Base-by-base conservation (phyloP, 1,140 invertebrate genomes). In the Campodea augens region DNA sequence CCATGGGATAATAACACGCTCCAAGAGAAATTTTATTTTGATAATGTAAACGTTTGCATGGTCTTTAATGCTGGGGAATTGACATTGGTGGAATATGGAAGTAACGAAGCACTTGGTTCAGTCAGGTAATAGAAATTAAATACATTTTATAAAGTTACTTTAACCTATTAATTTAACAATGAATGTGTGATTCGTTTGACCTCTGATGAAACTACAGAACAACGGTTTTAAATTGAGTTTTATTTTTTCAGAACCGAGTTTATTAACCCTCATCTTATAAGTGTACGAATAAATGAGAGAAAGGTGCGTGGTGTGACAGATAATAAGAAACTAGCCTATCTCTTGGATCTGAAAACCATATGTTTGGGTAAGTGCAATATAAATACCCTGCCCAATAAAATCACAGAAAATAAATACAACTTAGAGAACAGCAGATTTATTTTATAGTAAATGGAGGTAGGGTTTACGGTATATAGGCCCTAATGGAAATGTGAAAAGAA, bases 1-100 rank as follows among this genome's bases (percentile, higher is more conserved):
- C 69, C 76, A 0, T 90, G 85, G 85, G 69, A 73, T n/a, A 68
- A 68, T 32, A 70, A 75, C 1, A 78, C 77, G 3, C 68, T 74
- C n/a, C 81, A 85, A 47, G 91, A 97, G 56, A 85, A 89, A 52
- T 93, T 95, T 58, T 95, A 91, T 62, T 95, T 98, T 57, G 91
- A 97, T 48, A 92, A 93, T 60, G 83, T 87, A 39, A 86, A 77
- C 49, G 89, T 93, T 3, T 90, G 86, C 55, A 61, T 91, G 41
- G 72, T 91, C 41, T 88, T 88, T 52, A 81, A 77, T 51, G 74
- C 78, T 3, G 92, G 92, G 0, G 92, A 98, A 61, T 64, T 98
- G 27, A 84, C 77, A 48, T 66, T 98, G 2, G 78, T 98, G 2
- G 92, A 98, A 60, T 97, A 97, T 60, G 92, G 92, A 0, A 74